Conservation (phyloP, 2,888 invertebrate species). For the Agrochola circellaris region DNA sequence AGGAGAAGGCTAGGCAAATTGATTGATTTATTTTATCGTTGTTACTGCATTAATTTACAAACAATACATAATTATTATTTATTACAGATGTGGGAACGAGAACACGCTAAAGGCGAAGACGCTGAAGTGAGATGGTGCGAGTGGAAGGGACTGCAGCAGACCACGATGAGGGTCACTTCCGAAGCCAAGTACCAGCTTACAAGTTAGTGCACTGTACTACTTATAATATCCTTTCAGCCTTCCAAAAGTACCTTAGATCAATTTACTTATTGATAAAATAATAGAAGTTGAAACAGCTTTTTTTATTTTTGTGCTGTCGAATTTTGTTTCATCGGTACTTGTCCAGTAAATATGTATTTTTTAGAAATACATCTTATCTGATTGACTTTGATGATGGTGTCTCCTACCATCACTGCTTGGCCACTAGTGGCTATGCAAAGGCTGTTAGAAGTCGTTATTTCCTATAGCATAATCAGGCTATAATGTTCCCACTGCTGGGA, state of each 20-base stretch:
- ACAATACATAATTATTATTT: not conserved
- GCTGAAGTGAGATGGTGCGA: constrained; percentile 97
- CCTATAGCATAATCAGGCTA: not conserved
- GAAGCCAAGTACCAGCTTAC: constrained; percentile 95
- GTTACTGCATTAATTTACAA: not conserved
- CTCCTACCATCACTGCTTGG: not conserved
- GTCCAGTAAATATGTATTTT: no score
- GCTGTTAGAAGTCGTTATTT: not conserved
- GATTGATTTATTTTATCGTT: not conserved
- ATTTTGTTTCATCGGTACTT: no score
- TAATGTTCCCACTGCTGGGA: no score
- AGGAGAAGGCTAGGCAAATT: no score
- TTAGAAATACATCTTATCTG: not conserved
- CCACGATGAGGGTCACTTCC: constrained; percentile 97
- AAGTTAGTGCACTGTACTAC: constrained; percentile 65
- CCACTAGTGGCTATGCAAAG: not conserved
- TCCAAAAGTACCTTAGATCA: not conserved
- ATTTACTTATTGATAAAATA: not conserved
- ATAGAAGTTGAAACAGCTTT: not conserved
- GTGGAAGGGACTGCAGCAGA: constrained; percentile 96
- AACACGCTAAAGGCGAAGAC: constrained; percentile 92
- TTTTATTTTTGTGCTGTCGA: not conserved
- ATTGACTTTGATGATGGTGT: not conserved
- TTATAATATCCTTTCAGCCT: not conserved
- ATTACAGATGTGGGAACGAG: constrained; percentile 93